Conservation (phyloP, 2,888 invertebrate genomes). For the Rhagium mordax region DNA sequence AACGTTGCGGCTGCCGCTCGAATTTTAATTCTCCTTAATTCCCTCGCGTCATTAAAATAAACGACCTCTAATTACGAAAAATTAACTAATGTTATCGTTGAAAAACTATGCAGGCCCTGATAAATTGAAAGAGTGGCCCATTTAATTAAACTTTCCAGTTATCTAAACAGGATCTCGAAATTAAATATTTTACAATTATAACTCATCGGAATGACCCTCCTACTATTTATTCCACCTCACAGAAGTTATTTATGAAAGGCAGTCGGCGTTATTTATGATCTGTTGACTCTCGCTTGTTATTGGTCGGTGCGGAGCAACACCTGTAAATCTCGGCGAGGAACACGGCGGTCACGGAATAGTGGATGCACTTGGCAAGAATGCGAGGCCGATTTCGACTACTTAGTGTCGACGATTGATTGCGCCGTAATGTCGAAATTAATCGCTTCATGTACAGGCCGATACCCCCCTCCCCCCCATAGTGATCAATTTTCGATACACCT, state of each 20-base stretch:
- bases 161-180: background rate
- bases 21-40: background rate
- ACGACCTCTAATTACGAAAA: background rate
- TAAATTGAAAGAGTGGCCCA: background rate
- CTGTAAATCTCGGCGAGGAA: slow-evolving; percentile 33
- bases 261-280: slow-evolving; percentile 31
- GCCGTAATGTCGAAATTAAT: background rate
- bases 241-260: slow-evolving; percentile 26
- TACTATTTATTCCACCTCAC: slow-evolving; percentile 24
- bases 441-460: background rate
- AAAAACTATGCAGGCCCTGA: background rate
- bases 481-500: too few relatives aligned
- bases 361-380: slow-evolving; percentile 33
- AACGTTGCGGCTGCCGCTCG: background rate
- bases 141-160: slow-evolving; percentile 13
- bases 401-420: background rate
- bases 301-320: slow-evolving; percentile 36
- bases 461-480: too few relatives aligned
- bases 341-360: slow-evolving; percentile 37
- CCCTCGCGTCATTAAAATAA: background rate
- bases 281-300: slow-evolving; percentile 28
- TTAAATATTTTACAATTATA: slow-evolving; percentile 18
- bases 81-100: background rate
- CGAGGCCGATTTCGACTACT: slow-evolving; percentile 17
- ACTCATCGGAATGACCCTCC: slow-evolving; percentile 20